Evolutionary conservation across 2,113 vertebrate genomes (phyloP).

Genomic region (Meles meles): DNA sequence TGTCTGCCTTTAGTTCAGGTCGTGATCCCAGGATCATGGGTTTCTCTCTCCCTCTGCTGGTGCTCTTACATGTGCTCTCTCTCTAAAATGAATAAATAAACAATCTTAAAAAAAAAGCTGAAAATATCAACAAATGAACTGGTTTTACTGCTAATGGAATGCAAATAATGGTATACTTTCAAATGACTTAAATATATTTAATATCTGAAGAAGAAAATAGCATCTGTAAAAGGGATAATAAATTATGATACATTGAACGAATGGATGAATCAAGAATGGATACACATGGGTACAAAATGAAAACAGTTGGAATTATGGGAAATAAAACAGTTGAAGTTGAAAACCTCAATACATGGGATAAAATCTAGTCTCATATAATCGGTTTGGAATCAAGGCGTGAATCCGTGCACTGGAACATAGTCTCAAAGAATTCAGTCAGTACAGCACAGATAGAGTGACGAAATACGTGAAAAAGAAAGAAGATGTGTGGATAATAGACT

Average conservation of each 20-base stretch:
- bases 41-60: not conserved
- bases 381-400: not conserved
- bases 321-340: not conserved
- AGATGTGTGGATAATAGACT: not conserved
- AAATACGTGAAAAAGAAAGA: not conserved
- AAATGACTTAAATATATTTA: constrained; percentile 18
- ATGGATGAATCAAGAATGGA: not conserved
- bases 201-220: not conserved
- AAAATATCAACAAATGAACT: not conserved
- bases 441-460: not conserved
- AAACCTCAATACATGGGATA: not conserved
- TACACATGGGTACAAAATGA: not conserved
- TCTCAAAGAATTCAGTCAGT: not conserved
- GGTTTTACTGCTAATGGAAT: not conserved
- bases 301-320: not conserved
- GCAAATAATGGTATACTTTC: not conserved
- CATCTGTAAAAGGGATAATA: not conserved
- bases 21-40: not conserved
- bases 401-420: not conserved
- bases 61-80: not conserved
- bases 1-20: not conserved
- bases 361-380: not conserved
- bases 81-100: not conserved
- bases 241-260: not conserved
- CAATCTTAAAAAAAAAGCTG: not conserved